Conservation (phyloP, 2,888 invertebrate species). For the Eupithecia vulgata region DNA sequence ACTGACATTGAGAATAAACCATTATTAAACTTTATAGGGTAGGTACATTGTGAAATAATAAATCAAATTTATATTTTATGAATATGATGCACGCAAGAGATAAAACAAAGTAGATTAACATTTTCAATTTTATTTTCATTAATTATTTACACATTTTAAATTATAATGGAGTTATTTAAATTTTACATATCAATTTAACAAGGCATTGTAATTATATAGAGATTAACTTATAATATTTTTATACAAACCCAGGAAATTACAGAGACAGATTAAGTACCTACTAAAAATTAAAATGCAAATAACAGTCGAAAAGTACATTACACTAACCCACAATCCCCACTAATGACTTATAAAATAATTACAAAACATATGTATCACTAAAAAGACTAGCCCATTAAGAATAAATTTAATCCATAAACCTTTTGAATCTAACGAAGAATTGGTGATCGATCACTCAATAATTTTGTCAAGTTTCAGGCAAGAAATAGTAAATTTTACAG, state of each 20-base stretch:
- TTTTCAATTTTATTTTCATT: neutral
- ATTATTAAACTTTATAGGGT: no score
- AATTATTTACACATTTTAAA: neutral
- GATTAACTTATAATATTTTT: neutral
- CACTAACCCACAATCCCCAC: neutral
- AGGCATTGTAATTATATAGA: neutral
- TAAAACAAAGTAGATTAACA: neutral
- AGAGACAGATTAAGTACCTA: neutral
- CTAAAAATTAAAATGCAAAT: slow-evolving; percentile 6
- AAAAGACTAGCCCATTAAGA: neutral
- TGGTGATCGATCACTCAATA: neutral
- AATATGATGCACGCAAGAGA: neutral
- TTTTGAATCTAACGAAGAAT: neutral
- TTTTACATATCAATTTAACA: neutral
- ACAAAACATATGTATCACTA: neutral
- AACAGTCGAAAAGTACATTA: neutral
- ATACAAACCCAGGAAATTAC: neutral
- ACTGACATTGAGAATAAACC: no score
- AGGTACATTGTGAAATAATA: no score
- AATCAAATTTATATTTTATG: no score
- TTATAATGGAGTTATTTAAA: neutral
- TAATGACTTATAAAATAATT: neutral
- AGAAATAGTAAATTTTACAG: neutral
- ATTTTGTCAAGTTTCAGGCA: neutral
- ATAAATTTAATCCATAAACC: neutral